Evolutionary conservation across 2,888 invertebrate genomes (phyloP), one percentile per base, ranked within the genome.

Genomic region (Protophormia terraenovae): DNA sequence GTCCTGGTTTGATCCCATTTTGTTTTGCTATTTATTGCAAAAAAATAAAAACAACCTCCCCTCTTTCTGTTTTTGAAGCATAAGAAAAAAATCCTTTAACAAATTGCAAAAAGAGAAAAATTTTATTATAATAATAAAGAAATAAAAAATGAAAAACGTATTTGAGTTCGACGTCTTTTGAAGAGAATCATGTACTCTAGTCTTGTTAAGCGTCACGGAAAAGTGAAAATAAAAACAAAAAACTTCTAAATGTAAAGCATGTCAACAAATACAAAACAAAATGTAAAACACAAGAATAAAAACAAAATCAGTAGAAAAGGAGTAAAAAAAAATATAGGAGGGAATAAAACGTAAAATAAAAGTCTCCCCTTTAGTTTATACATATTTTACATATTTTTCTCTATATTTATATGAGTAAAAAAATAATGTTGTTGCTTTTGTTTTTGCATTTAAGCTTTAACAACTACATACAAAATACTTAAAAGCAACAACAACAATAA

Each of bases 91-190:
- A 62, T 71, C 64, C 76, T 83, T 83, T 77, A 77, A 55, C 64
- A 71, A 83, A 83, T 77, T 71, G n/a, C 72, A 79, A 72, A 79
- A 76, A 79, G 50, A 82, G 41, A 62, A 78, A 85, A 64, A 24
- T 19, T 38, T 53, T 5, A 10, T 47, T 12, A 41, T 38, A 50
- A 53, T 50, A 64, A 47, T 41, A 45, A 32, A 32, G 14, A 27
- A 88, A 87, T 77, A 89, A 87, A 47, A 67, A 67, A n/a, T n/a
- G 47, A 73, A 81, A 64, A 38, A 14, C 47, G 27, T 64, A 27
- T 88, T 88, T 81, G 89, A 88, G 89, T 89, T 89, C 89, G 89
- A 89, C 89, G 89, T 88, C 88, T 89, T 87, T 87, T 89, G 75
- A 87, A 89, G 89, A 86, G 87, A 84, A 86, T 84, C 83, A 84